Conservation (phyloP, 2,888 invertebrate genomes). For the Branchellion lobata region DNA sequence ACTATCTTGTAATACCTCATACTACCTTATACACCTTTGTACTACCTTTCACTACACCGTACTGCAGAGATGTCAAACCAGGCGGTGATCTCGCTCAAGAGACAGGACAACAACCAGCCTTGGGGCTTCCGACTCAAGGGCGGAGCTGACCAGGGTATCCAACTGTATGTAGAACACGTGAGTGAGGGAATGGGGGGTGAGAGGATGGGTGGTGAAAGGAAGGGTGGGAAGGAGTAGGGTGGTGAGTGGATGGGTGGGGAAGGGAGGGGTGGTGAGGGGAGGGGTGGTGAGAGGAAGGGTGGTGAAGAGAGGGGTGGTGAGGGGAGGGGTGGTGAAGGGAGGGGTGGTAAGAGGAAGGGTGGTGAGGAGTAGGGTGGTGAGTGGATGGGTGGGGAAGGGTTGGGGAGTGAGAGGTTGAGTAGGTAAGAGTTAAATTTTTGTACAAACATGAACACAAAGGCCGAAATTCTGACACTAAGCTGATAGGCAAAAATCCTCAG, state of each 20-base stretch:
- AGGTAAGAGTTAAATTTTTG: too few species aligned
- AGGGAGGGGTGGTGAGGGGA: too few species aligned
- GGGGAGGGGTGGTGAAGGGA: neutral
- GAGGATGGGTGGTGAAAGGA: neutral
- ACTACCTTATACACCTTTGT: too few species aligned
- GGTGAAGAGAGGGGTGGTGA: neutral
- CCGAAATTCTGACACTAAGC: too few species aligned
- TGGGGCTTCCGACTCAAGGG: slow-evolving; percentile 62
- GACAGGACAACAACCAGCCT: slow-evolving; percentile 58
- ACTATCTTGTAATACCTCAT: too few species aligned
- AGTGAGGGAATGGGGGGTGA: slow-evolving; percentile 38
- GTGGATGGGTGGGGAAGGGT: too few species aligned
- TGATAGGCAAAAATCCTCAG: too few species aligned
- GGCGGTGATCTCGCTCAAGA: slow-evolving; percentile 53
- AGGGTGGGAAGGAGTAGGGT: neutral
- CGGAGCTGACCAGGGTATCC: slow-evolving; percentile 58
- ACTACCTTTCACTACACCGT: too few species aligned
- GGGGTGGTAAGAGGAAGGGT: neutral
- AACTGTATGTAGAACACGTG: slow-evolving; percentile 60
- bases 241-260: neutral
- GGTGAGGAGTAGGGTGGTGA: neutral
- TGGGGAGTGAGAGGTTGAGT: too few species aligned
- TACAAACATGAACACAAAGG: too few species aligned
- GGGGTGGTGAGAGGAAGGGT: too few species aligned
- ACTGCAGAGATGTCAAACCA: slow-evolving; percentile 43